phyloP scores from a whole-genome alignment of 2,888 invertebrate genomes.

The Eudemis profundana region DNA sequence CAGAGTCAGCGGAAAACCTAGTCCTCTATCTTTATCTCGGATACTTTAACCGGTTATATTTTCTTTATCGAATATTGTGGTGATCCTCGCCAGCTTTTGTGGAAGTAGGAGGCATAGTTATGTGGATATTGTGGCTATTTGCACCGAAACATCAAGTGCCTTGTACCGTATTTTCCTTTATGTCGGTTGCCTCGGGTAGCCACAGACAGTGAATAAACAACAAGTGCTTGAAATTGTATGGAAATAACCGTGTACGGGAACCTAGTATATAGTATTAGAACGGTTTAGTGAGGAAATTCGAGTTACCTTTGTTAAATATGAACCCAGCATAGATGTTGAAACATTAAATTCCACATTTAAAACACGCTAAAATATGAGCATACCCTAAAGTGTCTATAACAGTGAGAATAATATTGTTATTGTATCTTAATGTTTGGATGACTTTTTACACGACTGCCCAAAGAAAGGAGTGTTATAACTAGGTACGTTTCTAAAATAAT shows the following conservation, averaged over 20 bases:
- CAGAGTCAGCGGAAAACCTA: slow-evolving; percentile 75
- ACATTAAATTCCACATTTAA: not conserved
- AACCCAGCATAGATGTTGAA: not conserved
- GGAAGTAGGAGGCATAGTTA: slow-evolving; percentile 41
- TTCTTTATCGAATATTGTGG: slow-evolving; percentile 62
- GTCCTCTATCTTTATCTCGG: slow-evolving; percentile 68
- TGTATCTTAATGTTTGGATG: too few species aligned
- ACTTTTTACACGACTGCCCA: too few species aligned
- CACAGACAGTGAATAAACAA: slow-evolving; percentile 13
- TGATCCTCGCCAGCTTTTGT: slow-evolving; percentile 54
- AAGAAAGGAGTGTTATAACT: too few species aligned
- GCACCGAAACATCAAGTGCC: slow-evolving; percentile 11
- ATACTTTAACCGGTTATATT: slow-evolving; percentile 65
- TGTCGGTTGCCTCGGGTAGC: slow-evolving; percentile 5
- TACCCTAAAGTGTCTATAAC: too few species aligned
- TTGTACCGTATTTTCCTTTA: slow-evolving; percentile 10
- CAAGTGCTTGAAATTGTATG: slow-evolving; percentile 13
- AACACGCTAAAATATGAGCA: not conserved
- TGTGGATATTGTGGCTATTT: slow-evolving; percentile 22
- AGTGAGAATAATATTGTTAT: too few species aligned
- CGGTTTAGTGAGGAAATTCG: not conserved
- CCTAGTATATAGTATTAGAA: not conserved
- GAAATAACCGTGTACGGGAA: not conserved
- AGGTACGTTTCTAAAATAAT: too few species aligned
- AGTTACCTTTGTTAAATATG: not conserved